Percentiles rank a stretch among this genome's conserved stretches.
Evolutionary conservation across 1,140 invertebrate species (phyloP).

Genomic region (Bombus waltoni): DNA sequence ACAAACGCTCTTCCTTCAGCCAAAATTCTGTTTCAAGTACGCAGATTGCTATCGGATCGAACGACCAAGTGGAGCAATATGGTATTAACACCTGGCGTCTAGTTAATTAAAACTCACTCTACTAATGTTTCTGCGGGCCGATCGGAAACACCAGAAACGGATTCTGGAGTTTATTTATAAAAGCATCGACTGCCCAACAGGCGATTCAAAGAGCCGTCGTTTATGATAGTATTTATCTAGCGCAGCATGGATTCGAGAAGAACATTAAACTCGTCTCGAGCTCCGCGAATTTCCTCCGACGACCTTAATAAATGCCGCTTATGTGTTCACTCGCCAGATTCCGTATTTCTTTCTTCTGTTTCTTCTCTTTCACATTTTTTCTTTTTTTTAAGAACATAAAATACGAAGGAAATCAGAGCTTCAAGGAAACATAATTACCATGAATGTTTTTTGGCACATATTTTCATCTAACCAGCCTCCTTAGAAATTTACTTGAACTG

Average conservation of each 20-base stretch:
- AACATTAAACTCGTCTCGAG: background rate
- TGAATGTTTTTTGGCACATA: too few relatives aligned
- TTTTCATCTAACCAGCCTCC: too few relatives aligned
- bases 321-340: background rate
- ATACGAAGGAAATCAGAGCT: background rate
- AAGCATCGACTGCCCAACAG: constrained; percentile 1
- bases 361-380: background rate
- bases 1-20: background rate
- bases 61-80: background rate
- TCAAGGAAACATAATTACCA: too few relatives aligned
- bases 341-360: background rate
- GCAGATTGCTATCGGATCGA: background rate
- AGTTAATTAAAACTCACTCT: background rate
- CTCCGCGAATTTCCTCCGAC: background rate
- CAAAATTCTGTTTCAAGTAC: background rate
- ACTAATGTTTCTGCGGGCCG: background rate
- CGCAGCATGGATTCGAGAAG: background rate
- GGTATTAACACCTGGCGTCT: background rate
- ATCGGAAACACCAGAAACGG: background rate
- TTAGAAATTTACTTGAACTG: too few relatives aligned
- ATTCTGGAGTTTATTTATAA: constrained; percentile 48
- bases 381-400: background rate
- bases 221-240: constrained; percentile 29
- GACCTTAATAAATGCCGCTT: constrained; percentile 7
- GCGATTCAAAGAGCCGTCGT: background rate